Evolutionary conservation across 2,797 vertebrate genomes (phyloP), one percentile per base, ranked within the genome.

Genomic region (Sebastes paucispinis): DNA sequence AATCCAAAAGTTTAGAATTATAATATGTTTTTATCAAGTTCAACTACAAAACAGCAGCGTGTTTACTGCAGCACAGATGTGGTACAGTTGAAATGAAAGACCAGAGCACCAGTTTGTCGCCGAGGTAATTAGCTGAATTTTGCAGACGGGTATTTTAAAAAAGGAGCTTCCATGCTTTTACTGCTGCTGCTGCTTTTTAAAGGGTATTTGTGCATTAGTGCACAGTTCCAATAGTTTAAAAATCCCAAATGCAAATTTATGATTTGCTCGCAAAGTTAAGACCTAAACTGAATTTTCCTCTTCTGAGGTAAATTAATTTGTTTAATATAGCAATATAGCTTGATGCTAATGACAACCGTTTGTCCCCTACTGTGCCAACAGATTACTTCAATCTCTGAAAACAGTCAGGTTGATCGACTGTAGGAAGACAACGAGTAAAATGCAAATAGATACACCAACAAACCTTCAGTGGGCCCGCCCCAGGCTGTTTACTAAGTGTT

Each of bases 291-390:
- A 72, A 43, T 68, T 57, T 50, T 14, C 11, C 39, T 32, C 4
- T 47, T 73, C 32, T 14, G 34, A 36, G n/a, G 57, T 55, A 55
- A 54, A 77, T 69, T 22, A 3, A 64, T 78, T 32, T 75, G 11
- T 69, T 64, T 7, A 59, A 65, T 18, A 47, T 47, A 47, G 43
- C 43, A 80, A 32, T 69, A 36, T 34, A 77, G 32, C 50, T 43
- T 68, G 18, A 77, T 36, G 31, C 29, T 75, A 47, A 87, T 69
- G 8, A 78, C 50, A 72, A 39, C 22, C 8, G 13, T 76, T 75
- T 79, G 24, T 73, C 8, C 27, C 87, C 77, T 52, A 75, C 85
- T 90, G 83, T 69, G 80, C 11, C 29, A 59, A 77, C 50, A 83
- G 64, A 83, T 89, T 64, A 77, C 68, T 67, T 77, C 2, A 43